A percentile compares a stretch with the other conserved stretches of the same genome.
Evolutionary conservation across 2,888 invertebrate genomes (phyloP).

Genomic region (Epinotia bilunana): DNA sequence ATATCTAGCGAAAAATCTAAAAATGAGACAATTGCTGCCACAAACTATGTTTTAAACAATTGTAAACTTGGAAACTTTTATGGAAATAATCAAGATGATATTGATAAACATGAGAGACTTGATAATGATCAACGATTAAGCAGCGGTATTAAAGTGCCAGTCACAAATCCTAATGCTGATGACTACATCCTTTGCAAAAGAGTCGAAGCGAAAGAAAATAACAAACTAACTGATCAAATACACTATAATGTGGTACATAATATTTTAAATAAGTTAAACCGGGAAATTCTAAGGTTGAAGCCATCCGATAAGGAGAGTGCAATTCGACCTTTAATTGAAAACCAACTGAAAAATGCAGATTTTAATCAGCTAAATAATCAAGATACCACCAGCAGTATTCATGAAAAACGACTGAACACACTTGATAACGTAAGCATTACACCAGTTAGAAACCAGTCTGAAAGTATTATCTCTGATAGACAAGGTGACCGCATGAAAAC

Average conservation of each 20-base stretch:
- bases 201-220: neutral
- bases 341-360: neutral
- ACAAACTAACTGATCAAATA: neutral
- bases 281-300: slow-evolving; percentile 11
- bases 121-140: neutral
- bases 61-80: neutral
- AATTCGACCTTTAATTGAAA: neutral
- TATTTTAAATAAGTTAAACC: slow-evolving; percentile 10
- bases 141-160: neutral
- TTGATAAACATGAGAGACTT: neutral
- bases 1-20: neutral
- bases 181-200: slow-evolving; percentile 8
- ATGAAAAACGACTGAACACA: slow-evolving; percentile 3
- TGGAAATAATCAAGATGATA: neutral
- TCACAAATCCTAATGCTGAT: neutral
- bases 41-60: slow-evolving; percentile 23
- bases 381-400: neutral
- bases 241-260: neutral
- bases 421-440: neutral
- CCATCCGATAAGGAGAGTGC: neutral
- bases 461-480: neutral
- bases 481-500: neutral
- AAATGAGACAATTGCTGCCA: neutral
- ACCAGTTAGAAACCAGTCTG: neutral
- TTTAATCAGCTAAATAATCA: neutral